phyloP scores from a whole-genome alignment of 2,888 invertebrate genomes.

The Diadromus collaris region DNA sequence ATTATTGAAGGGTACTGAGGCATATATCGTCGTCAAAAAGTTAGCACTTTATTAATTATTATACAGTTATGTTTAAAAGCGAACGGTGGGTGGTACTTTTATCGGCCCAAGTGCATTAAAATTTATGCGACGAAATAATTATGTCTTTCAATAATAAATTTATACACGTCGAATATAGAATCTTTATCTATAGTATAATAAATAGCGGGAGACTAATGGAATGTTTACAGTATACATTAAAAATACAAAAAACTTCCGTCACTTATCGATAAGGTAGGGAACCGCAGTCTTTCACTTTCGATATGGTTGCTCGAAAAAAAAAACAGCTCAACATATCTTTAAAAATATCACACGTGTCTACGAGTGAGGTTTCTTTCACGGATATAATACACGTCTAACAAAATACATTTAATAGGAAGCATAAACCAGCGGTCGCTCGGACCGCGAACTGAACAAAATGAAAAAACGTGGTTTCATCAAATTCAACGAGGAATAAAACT shows the following conservation, averaged over 20 bases:
- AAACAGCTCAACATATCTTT: conserved; percentile 27
- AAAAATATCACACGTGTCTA: not conserved
- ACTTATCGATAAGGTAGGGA: conserved; percentile 61
- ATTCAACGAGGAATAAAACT: conserved; percentile 55
- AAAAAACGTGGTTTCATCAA: conserved; percentile 36
- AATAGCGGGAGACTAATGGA: conserved; percentile 67
- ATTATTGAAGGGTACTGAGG: too few relatives aligned
- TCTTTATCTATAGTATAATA: conserved; percentile 52
- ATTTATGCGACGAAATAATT: conserved; percentile 32
- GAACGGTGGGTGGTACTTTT: conserved; percentile 31
- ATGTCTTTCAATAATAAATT: conserved; percentile 26
- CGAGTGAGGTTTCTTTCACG: conserved; percentile 16
- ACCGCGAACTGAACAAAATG: conserved; percentile 35
- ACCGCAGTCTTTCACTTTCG: conserved; percentile 68
- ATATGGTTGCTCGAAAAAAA: conserved; percentile 57
- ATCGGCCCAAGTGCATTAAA: conserved; percentile 39
- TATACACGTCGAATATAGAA: conserved; percentile 57
- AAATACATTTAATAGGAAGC: conserved; percentile 63
- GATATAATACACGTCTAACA: conserved; percentile 45
- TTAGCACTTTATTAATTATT: conserved; percentile 55
- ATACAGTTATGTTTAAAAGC: conserved; percentile 51
- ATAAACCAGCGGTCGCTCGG: conserved; percentile 49
- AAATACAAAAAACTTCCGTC: conserved; percentile 65
- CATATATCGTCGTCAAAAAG: conserved; percentile 37
- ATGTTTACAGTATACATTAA: conserved; percentile 63